Percentiles rank a stretch among this genome's conserved stretches.
Conservation (phyloP, 2,113 vertebrate genomes). For the Rattus norvegicus region DNA sequence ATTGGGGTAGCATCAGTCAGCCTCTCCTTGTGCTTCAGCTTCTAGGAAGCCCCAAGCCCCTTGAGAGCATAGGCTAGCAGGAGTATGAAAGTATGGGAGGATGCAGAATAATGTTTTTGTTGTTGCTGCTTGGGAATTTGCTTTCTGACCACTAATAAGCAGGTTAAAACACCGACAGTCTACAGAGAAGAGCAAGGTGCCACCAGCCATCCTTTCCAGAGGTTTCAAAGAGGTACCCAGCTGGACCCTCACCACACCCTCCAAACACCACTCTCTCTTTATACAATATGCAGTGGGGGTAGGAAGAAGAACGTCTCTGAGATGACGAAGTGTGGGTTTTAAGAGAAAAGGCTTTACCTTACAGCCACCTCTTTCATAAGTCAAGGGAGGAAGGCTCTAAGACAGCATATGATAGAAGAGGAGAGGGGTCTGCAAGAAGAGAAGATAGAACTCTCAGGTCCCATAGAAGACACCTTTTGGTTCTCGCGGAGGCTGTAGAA, state of each 20-base stretch:
- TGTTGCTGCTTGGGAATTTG: conserved; percentile 32
- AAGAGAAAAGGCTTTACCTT: not conserved
- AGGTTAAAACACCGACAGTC: not conserved
- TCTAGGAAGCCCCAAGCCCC: not conserved
- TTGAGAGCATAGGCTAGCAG: not conserved
- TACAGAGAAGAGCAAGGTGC: not conserved
- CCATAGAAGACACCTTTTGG: not conserved
- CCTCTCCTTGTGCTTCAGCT: not conserved
- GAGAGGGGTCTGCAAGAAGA: not conserved
- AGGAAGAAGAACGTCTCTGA: not conserved
- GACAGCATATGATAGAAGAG: not conserved
- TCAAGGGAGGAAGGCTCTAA: not conserved
- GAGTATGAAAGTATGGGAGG: not conserved
- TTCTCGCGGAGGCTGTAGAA: not conserved
- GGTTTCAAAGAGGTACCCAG: not conserved
- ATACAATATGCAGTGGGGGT: not conserved
- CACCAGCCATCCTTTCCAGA: not conserved
- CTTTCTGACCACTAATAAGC: not conserved
- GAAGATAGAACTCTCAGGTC: accelerated
- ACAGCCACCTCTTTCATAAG: not conserved
- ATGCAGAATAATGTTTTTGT: not conserved
- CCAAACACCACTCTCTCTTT: not conserved
- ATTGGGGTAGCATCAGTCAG: not conserved
- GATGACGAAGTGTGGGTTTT: not conserved
- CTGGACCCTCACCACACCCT: not conserved